These are phyloP conservation scores for Drosophila lacertosa DNA, from an alignment of 1,140 invertebrate species.

Conservation along the genomic window DNA sequence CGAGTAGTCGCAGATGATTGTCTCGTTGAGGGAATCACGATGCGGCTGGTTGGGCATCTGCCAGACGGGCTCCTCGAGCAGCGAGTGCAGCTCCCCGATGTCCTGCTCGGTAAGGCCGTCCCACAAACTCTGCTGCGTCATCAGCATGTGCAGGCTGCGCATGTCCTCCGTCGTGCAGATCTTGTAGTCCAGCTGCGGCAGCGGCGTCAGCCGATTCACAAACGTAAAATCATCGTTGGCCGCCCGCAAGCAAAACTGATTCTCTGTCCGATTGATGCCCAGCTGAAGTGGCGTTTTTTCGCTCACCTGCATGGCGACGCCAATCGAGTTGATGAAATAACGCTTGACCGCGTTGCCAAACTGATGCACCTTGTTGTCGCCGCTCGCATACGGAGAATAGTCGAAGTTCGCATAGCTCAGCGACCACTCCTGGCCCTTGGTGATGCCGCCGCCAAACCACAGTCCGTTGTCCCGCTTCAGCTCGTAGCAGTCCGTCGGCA, in stretches of 20 bases:
- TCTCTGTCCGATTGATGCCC: slow-evolving; percentile 88
- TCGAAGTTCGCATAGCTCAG: slow-evolving; percentile 89
- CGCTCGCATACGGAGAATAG: slow-evolving; percentile 92
- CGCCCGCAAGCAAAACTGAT: slow-evolving; percentile 90
- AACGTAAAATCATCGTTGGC: slow-evolving; percentile 91
- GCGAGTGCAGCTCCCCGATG: slow-evolving; percentile 88
- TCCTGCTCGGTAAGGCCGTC: slow-evolving; percentile 92
- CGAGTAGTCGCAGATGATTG: slow-evolving; percentile 91
- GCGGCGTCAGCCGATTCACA: slow-evolving; percentile 87
- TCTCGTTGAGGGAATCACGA: slow-evolving; percentile 87
- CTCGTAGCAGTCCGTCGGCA: slow-evolving; percentile 93
- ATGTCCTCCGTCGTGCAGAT: slow-evolving; percentile 93
- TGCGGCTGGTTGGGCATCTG: slow-evolving; percentile 89
- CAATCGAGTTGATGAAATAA: slow-evolving; percentile 93
- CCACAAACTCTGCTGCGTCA: slow-evolving; percentile 91
- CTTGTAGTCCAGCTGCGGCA: slow-evolving; percentile 91
- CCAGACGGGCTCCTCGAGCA: slow-evolving; percentile 93
- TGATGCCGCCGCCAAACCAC: slow-evolving; percentile 94
- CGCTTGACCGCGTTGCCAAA: slow-evolving; percentile 92
- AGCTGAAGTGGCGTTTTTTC: slow-evolving; percentile 91
- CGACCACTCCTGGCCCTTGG: slow-evolving; percentile 91
- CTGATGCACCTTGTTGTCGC: slow-evolving; percentile 89
- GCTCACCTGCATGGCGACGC: slow-evolving; percentile 91
- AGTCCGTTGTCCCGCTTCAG: slow-evolving; percentile 87
- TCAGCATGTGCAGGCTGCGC: slow-evolving; percentile 88